Conservation (phyloP, 1,140 invertebrate genomes). For the Orchestia grillus region DNA sequence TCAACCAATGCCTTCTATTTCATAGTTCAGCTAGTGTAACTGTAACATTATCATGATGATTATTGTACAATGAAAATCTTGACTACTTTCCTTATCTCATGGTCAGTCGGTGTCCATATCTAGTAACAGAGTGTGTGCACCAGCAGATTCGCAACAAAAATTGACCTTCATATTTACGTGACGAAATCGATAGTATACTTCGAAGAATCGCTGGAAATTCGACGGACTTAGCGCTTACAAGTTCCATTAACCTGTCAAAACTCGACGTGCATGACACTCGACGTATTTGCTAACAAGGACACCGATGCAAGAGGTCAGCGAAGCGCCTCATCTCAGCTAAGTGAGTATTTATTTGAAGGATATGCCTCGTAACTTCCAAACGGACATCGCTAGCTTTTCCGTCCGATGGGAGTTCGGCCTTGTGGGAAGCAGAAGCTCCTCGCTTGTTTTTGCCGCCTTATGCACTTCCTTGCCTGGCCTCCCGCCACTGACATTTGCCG, state of each 20-base stretch:
- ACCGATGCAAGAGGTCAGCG: background rate
- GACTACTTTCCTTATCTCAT: background rate
- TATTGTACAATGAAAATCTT: background rate
- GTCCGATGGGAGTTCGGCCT: background rate
- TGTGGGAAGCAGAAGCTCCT: constrained; percentile 13
- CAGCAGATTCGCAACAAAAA: background rate
- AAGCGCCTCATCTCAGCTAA: background rate
- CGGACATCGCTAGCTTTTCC: background rate
- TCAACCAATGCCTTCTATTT: background rate
- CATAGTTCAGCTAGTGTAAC: background rate
- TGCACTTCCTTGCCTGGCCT: constrained; percentile 24
- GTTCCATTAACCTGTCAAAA: background rate
- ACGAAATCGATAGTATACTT: background rate
- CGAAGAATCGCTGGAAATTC: background rate
- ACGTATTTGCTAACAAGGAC: background rate
- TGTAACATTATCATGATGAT: background rate
- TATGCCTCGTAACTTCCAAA: background rate
- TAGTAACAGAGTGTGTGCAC: background rate
- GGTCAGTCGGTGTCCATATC: background rate
- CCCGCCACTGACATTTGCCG: background rate
- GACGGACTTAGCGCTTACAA: background rate
- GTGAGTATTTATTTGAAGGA: constrained; percentile 9
- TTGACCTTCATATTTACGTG: background rate
- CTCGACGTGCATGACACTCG: background rate
- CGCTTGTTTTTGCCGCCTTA: constrained; percentile 11